Conservation (phyloP, 2,797 vertebrate genomes). For the Protonibea diacanthus region DNA sequence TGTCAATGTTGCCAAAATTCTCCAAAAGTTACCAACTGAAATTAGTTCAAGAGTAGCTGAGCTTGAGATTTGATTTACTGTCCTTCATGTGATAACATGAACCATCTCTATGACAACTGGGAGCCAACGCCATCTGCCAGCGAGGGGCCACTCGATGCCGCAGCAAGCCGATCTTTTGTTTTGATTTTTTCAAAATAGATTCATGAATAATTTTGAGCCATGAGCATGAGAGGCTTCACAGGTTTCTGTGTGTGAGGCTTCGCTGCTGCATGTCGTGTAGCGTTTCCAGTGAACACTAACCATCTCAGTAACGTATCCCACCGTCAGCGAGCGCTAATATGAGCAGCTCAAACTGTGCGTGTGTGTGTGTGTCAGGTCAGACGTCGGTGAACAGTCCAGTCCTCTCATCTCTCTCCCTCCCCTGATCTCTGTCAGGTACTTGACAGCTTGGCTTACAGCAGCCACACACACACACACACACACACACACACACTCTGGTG, state of each 20-base stretch:
- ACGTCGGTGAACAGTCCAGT: conserved; percentile 27
- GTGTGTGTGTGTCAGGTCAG: conserved; percentile 39
- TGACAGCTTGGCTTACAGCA: conserved; percentile 67
- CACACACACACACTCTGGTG: conserved; percentile 19
- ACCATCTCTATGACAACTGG: neutral
- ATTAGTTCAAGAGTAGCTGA: neutral
- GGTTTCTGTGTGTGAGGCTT: neutral
- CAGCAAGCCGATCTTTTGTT: neutral
- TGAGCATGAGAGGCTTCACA: neutral
- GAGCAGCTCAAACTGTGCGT: conserved; percentile 35
- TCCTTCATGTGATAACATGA: neutral
- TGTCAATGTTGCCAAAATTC: neutral
- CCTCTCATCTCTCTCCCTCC: conserved; percentile 39
- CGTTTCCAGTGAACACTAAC: conserved; percentile 19
- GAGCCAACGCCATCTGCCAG: neutral
- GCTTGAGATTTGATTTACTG: neutral
- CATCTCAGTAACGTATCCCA: conserved; percentile 27
- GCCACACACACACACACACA: conserved; percentile 27
- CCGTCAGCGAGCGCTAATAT: conserved; percentile 31
- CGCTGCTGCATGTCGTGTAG: neutral
- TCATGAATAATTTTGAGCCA: neutral
- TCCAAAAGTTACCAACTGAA: neutral
- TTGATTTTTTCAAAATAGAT: neutral
- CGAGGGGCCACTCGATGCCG: neutral
- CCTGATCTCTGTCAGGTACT: conserved; percentile 77